Base-by-base conservation (phyloP, 2,888 invertebrate species). In the Notocelia uddmanniana region DNA sequence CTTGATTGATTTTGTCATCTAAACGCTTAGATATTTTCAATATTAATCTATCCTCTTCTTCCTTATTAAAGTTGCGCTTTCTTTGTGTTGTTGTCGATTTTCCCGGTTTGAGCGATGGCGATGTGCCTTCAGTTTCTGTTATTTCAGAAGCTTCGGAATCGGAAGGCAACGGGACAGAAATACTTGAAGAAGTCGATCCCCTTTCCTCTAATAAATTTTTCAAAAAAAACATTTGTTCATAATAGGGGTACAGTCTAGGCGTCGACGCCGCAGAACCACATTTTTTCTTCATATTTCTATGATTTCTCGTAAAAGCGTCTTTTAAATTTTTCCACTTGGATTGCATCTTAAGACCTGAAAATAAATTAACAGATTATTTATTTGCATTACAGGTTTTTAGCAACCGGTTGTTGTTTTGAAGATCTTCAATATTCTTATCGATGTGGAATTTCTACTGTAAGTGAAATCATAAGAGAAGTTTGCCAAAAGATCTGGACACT, bases 401-500 rank as follows among this genome's bases (percentile, higher is more conserved):
- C 74, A 73, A 73, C 76, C 60, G 76, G 75, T 67, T 77, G 76
- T 60, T 78, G 74, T 68, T 75, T 76, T 74, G 75, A 76, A 76
- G 76, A 77, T 76, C 73, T 77, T 74, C 75, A 77, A 71, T 76
- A 76, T 76, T 74, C 77, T 69, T 77, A 76, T 68, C 77, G 73
- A 78, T 74, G 75, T 74, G 78, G 77, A 76, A 76, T 78, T 74
- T 78, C 76, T 73, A 79, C 76, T 76, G 76, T 78, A 79, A 78
- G 76, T 75, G 75, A 74, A 59, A 76, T 77, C 74, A 76, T 78
- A 74, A 74, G 76, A 74, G 71, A 75, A 26, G 55, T 75, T 76
- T 76, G 76, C 74, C 75, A 74, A 74, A 75, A 74, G 63, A 74
- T 76, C 11, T 77, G 78, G 78, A 73, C 74, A 74, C 74, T 75